Conservation (phyloP, 2,113 vertebrate genomes). For the Clarias magur region DNA sequence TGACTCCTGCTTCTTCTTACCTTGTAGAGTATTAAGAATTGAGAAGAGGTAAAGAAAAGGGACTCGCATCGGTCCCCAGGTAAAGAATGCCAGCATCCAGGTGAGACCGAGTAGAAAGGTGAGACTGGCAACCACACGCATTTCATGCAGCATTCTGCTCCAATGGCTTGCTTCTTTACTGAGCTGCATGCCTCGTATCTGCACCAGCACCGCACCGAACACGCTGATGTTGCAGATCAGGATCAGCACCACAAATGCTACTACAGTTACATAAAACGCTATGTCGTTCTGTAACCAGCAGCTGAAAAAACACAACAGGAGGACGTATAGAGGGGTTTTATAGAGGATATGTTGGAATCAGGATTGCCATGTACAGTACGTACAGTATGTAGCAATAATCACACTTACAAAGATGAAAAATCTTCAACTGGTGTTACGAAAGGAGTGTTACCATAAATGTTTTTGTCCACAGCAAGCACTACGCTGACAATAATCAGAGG, state of each 20-base stretch:
- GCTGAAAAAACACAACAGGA: slow-evolving; percentile 64
- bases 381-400: neutral
- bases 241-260: slow-evolving; percentile 77
- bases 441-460: slow-evolving; percentile 73
- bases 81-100: slow-evolving; percentile 82
- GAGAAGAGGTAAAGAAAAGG: slow-evolving; percentile 82
- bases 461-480: slow-evolving; percentile 74
- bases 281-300: slow-evolving; percentile 81
- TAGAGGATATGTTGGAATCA: neutral
- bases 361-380: no score
- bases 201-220: slow-evolving; percentile 81
- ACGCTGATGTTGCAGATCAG: slow-evolving; percentile 78
- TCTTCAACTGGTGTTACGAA: slow-evolving; percentile 41
- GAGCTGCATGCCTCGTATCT: slow-evolving; percentile 74
- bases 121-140: slow-evolving; percentile 79
- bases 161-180: slow-evolving; percentile 63
- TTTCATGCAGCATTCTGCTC: slow-evolving; percentile 64
- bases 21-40: slow-evolving; percentile 84
- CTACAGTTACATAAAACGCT: slow-evolving; percentile 78
- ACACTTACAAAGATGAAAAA: slow-evolving; percentile 77
- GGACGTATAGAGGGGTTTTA: neutral
- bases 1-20: slow-evolving; percentile 62
- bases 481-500: slow-evolving; percentile 77
- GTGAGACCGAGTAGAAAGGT: slow-evolving; percentile 86
- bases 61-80: slow-evolving; percentile 74